Percentiles rank a stretch among this genome's conserved stretches.
phyloP scores from a whole-genome alignment of 2,797 vertebrate species.

The Brotogeris chrysoptera region DNA sequence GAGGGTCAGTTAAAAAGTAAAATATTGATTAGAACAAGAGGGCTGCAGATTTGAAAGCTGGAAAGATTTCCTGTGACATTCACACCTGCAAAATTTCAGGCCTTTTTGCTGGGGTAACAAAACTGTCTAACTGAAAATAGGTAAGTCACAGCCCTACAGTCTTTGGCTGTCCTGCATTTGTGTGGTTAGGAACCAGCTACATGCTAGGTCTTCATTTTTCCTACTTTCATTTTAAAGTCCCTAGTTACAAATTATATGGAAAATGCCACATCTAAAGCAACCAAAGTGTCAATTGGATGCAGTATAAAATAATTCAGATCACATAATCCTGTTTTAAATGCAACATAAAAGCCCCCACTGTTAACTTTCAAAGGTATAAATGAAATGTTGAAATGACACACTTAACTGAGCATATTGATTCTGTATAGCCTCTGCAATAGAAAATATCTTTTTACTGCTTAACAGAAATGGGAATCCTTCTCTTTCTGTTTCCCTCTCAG shows the following conservation, averaged over 20 bases:
- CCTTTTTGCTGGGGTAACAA: not conserved
- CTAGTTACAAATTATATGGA: not conserved
- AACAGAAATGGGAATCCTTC: not conserved
- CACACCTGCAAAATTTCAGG: not conserved
- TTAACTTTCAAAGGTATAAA: slow-evolving; percentile 7
- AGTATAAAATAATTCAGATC: not conserved
- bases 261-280: not conserved
- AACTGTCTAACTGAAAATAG: not conserved
- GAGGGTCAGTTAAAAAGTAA: not conserved
- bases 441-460: not conserved
- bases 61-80: not conserved
- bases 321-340: not conserved
- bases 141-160: not conserved
- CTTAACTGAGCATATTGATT: not conserved
- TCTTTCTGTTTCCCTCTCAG: not conserved
- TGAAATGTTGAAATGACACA: not conserved
- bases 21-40: not conserved
- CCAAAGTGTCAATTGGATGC: not conserved
- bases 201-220: not conserved
- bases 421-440: not conserved
- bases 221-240: not conserved
- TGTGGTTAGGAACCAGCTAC: not conserved
- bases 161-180: not conserved
- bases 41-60: not conserved
- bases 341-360: not conserved